Conservation (phyloP, 64 coral and sea anemone species). For the Actinia equina region DNA sequence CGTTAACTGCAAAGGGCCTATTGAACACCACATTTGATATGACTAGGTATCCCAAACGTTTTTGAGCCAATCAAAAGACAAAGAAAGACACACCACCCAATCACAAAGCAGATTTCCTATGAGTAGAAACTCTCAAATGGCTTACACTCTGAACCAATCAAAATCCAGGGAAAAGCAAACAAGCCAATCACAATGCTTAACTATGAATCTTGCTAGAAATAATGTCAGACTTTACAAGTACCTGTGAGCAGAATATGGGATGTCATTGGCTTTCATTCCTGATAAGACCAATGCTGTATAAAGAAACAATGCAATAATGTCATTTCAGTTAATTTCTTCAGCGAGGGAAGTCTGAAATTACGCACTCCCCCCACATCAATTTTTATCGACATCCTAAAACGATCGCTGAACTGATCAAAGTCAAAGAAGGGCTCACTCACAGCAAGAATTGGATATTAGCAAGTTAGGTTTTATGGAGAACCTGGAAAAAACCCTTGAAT, state of each 20-base stretch:
- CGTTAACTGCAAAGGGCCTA: no score
- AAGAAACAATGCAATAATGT: background rate
- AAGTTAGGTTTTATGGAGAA: no score
- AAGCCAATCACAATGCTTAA: background rate
- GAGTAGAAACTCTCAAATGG: background rate
- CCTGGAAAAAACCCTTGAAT: no score
- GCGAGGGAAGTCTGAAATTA: no score
- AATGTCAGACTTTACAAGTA: conserved; percentile 2
- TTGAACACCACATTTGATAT: no score
- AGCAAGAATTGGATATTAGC: no score
- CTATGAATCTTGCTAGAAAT: background rate
- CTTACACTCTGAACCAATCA: background rate
- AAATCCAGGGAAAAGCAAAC: background rate
- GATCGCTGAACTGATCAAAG: no score
- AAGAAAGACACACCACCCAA: background rate
- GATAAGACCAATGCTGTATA: conserved; percentile 80
- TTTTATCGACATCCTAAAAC: no score
- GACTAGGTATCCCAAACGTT: no score
- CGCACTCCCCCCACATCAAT: no score
- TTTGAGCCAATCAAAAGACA: background rate
- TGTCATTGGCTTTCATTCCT: conserved; percentile 68
- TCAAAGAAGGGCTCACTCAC: no score
- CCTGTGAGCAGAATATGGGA: conserved; percentile 87
- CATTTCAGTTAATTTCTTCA: no score
- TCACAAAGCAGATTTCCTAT: background rate